Conservation (phyloP, 1,140 invertebrate species). For the Drosophila pseudoananassae region DNA sequence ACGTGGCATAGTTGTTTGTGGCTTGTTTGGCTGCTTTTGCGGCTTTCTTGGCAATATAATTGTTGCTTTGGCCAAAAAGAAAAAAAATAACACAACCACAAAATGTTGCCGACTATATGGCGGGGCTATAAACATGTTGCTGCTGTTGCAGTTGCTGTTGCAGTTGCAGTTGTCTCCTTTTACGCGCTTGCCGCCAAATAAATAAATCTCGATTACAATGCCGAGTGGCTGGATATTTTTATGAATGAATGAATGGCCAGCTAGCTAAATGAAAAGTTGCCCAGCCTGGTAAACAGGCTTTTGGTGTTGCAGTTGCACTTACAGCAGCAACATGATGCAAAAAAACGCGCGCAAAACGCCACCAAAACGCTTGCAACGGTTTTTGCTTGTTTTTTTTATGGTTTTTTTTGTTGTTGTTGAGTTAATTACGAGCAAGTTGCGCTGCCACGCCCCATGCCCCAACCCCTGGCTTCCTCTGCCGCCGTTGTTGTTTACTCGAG, state of each 20-base stretch:
- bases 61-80: constrained; percentile 69
- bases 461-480: neutral
- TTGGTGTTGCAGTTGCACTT: constrained; percentile 14
- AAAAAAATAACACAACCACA: constrained; percentile 62
- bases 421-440: constrained; percentile 55
- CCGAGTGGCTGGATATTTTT: constrained; percentile 57
- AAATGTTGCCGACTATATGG: constrained; percentile 62
- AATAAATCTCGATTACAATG: constrained; percentile 71
- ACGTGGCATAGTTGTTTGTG: constrained; percentile 50
- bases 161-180: constrained; percentile 64
- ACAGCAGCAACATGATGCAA: constrained; percentile 23
- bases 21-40: constrained; percentile 41
- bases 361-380: constrained; percentile 23
- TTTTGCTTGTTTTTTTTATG: constrained; percentile 22
- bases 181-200: constrained; percentile 74
- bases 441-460: constrained; percentile 25
- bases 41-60: constrained; percentile 57
- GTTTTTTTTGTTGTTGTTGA: neutral
- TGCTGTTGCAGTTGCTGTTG: constrained; percentile 20
- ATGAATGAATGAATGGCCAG: constrained; percentile 73
- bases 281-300: constrained; percentile 32
- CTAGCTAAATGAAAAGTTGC: constrained; percentile 56
- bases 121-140: constrained; percentile 44
- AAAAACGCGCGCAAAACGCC: constrained; percentile 37
- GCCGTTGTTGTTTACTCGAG: constrained; percentile 51